A percentile compares a stretch with the other conserved stretches of the same genome.
These are phyloP conservation scores for Neelides sp. DNA, from an alignment of 1,140 invertebrate species.

Conservation along the genomic window DNA sequence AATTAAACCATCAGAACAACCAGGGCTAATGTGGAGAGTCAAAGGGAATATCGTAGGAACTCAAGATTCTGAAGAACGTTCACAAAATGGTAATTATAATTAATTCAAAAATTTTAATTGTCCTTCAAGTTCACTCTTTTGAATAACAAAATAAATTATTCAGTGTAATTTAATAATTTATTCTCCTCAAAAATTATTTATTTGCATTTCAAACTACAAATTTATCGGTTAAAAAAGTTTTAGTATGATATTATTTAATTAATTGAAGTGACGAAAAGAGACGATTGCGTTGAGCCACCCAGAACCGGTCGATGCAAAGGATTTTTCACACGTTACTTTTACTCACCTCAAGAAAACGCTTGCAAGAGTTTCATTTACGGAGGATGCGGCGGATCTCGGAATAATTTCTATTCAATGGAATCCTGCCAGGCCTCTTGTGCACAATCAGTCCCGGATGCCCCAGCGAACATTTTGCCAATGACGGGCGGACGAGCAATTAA, in stretches of 20 bases:
- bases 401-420: slow-evolving; percentile 67
- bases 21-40: too few relatives aligned
- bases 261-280: slow-evolving; percentile 30
- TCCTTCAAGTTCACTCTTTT: too few relatives aligned
- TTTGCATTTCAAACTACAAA: not conserved
- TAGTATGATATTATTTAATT: not conserved
- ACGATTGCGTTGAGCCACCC: slow-evolving; percentile 58
- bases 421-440: slow-evolving; percentile 61
- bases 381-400: slow-evolving; percentile 74
- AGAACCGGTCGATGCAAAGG: slow-evolving; percentile 71
- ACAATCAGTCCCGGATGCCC: not conserved
- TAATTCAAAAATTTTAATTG: too few relatives aligned
- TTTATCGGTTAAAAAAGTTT: not conserved
- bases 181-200: not conserved
- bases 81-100: too few relatives aligned
- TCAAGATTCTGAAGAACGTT: too few relatives aligned
- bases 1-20: slow-evolving; percentile 27
- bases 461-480: not conserved
- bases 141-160: too few relatives aligned
- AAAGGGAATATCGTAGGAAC: too few relatives aligned
- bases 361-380: slow-evolving; percentile 75
- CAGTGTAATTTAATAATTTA: not conserved
- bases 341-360: slow-evolving; percentile 52
- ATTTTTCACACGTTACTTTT: slow-evolving; percentile 68
- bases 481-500: not conserved